phyloP scores from a whole-genome alignment of 2,113 vertebrate species.

The Grantiella picta region DNA sequence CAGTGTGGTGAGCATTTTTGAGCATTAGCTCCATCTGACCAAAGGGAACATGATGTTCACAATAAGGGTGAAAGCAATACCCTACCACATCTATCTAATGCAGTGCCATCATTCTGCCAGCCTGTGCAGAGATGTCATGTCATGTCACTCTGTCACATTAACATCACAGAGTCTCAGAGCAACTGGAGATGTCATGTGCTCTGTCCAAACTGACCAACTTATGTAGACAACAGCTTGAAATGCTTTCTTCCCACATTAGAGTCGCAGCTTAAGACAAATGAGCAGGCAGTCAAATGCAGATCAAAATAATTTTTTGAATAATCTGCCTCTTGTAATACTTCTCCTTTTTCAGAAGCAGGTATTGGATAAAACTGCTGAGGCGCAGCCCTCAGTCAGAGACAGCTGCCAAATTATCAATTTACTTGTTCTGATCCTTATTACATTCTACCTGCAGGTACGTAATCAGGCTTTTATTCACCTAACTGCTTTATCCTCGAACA shows the following conservation, averaged over 20 bases:
- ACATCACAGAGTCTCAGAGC: neutral
- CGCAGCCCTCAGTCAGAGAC: neutral
- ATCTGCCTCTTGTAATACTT: neutral
- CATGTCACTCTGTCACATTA: neutral
- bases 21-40: neutral
- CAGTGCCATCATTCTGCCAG: neutral
- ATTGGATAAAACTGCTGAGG: conserved; percentile 13
- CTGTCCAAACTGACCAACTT: neutral
- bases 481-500: conserved; percentile 68
- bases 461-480: conserved; percentile 73
- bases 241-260: neutral
- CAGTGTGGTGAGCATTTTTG: neutral
- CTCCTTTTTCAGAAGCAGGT: neutral
- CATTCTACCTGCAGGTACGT: conserved; percentile 48
- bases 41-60: neutral
- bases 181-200: neutral
- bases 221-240: neutral
- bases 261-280: neutral
- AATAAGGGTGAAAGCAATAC: neutral
- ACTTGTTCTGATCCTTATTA: conserved; percentile 50
- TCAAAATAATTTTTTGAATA: neutral
- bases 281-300: neutral
- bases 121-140: neutral
- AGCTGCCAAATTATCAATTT: conserved; percentile 58
- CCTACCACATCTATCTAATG: neutral